Evolutionary conservation across 1,140 invertebrate genomes (phyloP), one percentile per base, ranked within the genome.

Genomic region (Agrypnia vestita): DNA sequence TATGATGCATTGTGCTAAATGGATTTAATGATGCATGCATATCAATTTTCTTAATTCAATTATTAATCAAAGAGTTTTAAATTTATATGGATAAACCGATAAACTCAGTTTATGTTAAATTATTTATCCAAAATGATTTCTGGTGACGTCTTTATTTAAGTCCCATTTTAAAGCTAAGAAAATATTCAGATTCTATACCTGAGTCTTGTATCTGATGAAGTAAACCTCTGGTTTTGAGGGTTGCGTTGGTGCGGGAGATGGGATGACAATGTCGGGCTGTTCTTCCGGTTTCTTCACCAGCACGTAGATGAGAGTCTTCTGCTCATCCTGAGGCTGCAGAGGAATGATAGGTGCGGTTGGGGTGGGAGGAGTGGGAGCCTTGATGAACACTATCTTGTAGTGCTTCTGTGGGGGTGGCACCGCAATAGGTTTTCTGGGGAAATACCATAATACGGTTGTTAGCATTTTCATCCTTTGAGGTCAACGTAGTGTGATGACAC

Each of bases 331-430:
- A 19, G 94, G 94, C 82, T 94, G 93, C 59, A 94, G 85, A 4
- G 95, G 94, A 80, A 96, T 92, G 17, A 94, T 89, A 9, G 94
- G 94, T 0, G 93, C 94, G 4, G 94, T 95, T 11, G 94, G 94
- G 10, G 94, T 93, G 1, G 94, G 94, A 75, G 94, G 93, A 3
- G 94, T 94, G 56, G 95, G 95, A 0, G 95, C 95, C 88, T 96
- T 96, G 85, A 96, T 96, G 90, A 96, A 96, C 49, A 96, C 94
- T 83, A 96, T 96, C 87, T 96, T 96, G 91, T 96, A 96, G 85
- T 96, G 95, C 84, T 96, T 96, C 85, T 96, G 95, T 10, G 95
- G 94, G 9, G 95, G 92, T 62, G 93, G 91, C 25, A 93, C 91
- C 56, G 90, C 87, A 78, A 93, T 91, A 43, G 87, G 91, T 88